Base-by-base conservation (phyloP, 2,888 invertebrate species). In the Fragum fragum region DNA sequence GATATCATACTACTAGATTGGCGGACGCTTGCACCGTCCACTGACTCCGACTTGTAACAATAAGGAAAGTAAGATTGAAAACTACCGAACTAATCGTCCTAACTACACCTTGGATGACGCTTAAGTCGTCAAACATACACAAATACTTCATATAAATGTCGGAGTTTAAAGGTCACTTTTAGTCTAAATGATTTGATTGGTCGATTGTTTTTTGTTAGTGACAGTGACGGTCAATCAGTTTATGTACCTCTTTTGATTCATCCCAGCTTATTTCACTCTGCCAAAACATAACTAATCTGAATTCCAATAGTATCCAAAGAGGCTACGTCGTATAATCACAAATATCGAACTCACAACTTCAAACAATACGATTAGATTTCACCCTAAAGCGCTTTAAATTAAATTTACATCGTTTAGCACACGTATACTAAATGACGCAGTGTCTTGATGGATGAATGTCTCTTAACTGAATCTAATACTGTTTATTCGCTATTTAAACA, bases 251-350 rank as follows among this genome's bases (percentile, higher is more conserved):
- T 42, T 36, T 42, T 21, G 42, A 1, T 21, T 26, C 42, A 42
- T 66, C 42, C 66, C 66, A 66, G 42, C 39, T 66, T 21, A 66
- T 39, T 23, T 66, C 66, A 42, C 66, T 63, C 9, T 63, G 29
- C 28, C 63, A 28, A 32, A 36, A 63, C 63, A 63, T 63, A 26
- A 26, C 9, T 57, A 16, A 23, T 57, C 18, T 2, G 23, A 26
- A 7, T 29, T 61, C 36, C 29, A 32, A 61, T 0, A 11, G 57
- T 23, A 57, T 18, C 6, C n/a, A 14, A 57, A 57, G 21, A n/a
- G 9, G 2, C 9, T 7, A 57, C 26, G 21, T 23, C 23, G 26
- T 57, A 57, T 23, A 21, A 57, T 57, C 57, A 57, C n/a, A 23
- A 57, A 47, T 9, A 47, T 47, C 47, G 7, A 47, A 14, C 14